phyloP scores from a whole-genome alignment of 2,797 vertebrate genomes.

The Coregonus ussuriensis region DNA sequence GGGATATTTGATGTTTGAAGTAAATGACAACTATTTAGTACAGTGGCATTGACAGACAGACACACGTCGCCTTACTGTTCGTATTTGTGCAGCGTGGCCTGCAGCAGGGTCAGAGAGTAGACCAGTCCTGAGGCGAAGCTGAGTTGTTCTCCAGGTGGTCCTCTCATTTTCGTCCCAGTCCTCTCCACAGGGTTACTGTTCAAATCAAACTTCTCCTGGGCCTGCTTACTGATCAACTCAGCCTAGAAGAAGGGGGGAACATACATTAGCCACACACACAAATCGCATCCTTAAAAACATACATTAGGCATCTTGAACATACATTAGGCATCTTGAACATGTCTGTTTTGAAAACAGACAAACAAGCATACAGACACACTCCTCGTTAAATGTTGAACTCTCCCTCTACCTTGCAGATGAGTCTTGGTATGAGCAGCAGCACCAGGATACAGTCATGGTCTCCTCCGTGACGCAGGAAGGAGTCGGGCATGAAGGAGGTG shows the following conservation, averaged over 20 bases:
- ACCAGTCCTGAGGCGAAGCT: slow-evolving; percentile 94
- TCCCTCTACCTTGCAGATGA: slow-evolving; percentile 92
- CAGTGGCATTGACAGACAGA: too few species aligned
- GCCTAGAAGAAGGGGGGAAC: slow-evolving; percentile 71
- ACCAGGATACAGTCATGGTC: slow-evolving; percentile 95
- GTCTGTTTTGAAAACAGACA: too few species aligned
- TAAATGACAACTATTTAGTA: background rate
- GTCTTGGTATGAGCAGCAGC: slow-evolving; percentile 93
- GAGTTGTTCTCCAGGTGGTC: slow-evolving; percentile 88
- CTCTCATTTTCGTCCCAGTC: slow-evolving; percentile 77
- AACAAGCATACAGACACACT: background rate
- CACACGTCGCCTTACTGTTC: slow-evolving; percentile 82
- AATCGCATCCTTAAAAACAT: too few species aligned
- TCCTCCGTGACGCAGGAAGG: slow-evolving; percentile 93
- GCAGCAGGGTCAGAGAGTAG: slow-evolving; percentile 90
- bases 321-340: background rate
- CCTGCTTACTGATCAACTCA: slow-evolving; percentile 96
- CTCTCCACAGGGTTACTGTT: slow-evolving; percentile 77
- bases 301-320: background rate
- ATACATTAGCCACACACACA: background rate
- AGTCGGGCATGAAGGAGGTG: slow-evolving; percentile 97
- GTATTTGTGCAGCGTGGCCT: slow-evolving; percentile 92
- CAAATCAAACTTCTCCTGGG: slow-evolving; percentile 95
- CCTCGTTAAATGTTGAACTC: background rate
- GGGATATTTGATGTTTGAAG: background rate